Conservation (phyloP, 2,113 vertebrate species). For the Rynchops niger region DNA sequence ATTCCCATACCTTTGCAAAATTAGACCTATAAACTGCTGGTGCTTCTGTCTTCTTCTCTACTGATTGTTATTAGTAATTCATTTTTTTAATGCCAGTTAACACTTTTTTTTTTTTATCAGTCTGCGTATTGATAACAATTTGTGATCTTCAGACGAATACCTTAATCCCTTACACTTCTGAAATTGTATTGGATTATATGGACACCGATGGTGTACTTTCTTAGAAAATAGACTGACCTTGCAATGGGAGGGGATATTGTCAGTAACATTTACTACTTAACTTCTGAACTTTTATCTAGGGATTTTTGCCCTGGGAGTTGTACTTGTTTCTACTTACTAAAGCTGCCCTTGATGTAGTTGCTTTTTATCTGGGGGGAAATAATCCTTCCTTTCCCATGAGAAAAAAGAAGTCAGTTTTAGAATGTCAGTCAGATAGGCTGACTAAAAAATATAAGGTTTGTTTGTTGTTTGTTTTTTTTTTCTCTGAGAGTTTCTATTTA, state of each 20-base stretch:
- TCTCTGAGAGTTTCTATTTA: not conserved
- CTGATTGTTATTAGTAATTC: conserved; percentile 15
- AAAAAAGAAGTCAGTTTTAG: conserved; percentile 24
- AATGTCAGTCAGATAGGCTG: not conserved
- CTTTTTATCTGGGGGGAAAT: not conserved
- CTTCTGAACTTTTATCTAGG: not conserved
- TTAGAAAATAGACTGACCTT: not conserved
- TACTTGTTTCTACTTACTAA: not conserved
- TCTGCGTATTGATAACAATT: conserved; percentile 20
- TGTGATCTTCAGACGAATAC: conserved; percentile 30
- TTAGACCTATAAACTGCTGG: conserved; percentile 2
- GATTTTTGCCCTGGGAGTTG: not conserved
- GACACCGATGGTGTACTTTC: not conserved
- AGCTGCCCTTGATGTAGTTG: not conserved
- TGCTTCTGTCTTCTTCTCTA: not conserved
- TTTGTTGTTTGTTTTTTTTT: not conserved
- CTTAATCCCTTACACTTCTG: not conserved
- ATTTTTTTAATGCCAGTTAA: conserved; percentile 24
- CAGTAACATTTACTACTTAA: not conserved
- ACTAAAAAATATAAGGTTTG: not conserved
- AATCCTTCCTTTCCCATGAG: not conserved
- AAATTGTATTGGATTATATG: not conserved
- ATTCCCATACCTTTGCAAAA: conserved; percentile 47
- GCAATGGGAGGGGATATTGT: not conserved
- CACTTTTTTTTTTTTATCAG: not conserved